These are phyloP conservation scores for Lordiphosa andalusiaca DNA, from an alignment of 2,888 invertebrate genomes.

Conservation along the genomic window DNA sequence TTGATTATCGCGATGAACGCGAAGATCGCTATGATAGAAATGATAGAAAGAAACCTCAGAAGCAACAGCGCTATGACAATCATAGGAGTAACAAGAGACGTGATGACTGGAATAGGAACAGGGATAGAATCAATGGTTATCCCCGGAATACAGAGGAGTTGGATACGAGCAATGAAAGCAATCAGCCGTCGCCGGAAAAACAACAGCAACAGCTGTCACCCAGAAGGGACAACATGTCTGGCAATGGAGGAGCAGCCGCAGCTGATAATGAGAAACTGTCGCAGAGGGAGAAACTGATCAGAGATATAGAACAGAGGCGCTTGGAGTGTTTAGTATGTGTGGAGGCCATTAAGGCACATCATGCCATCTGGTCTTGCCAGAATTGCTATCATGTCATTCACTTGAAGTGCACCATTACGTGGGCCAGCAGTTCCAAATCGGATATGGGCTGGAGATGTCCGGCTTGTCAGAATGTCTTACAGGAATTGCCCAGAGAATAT, in stretches of 20 bases:
- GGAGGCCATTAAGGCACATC: conserved; percentile 89
- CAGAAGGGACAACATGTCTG: too few relatives aligned
- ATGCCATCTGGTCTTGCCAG: conserved; percentile 93
- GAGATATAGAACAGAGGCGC: conserved; percentile 89
- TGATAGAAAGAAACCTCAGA: conserved; percentile 65
- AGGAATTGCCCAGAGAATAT: conserved; percentile 89
- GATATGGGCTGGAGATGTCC: conserved; percentile 97
- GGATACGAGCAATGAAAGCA: conserved; percentile 77
- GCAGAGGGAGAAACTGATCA: conserved; percentile 91
- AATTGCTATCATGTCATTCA: conserved; percentile 97
- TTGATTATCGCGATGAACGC: conserved; percentile 44
- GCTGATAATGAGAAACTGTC: conserved; percentile 81
- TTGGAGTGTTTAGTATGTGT: conserved; percentile 98
- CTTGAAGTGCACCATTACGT: conserved; percentile 92
- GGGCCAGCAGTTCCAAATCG: conserved; percentile 92
- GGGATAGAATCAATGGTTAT: conserved; percentile 77
- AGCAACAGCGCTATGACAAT: conserved; percentile 78
- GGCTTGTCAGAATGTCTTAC: conserved; percentile 92
- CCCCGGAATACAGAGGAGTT: conserved; percentile 68
- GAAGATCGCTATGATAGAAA: conserved; percentile 56
- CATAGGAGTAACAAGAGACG: conserved; percentile 77
- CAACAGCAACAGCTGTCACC: conserved; percentile 45
- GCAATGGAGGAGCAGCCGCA: too few relatives aligned
- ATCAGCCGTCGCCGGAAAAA: conserved; percentile 76
- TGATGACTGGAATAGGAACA: conserved; percentile 79